phyloP scores from a whole-genome alignment of 2,113 vertebrate genomes.

The Ginglymostoma cirratum region DNA sequence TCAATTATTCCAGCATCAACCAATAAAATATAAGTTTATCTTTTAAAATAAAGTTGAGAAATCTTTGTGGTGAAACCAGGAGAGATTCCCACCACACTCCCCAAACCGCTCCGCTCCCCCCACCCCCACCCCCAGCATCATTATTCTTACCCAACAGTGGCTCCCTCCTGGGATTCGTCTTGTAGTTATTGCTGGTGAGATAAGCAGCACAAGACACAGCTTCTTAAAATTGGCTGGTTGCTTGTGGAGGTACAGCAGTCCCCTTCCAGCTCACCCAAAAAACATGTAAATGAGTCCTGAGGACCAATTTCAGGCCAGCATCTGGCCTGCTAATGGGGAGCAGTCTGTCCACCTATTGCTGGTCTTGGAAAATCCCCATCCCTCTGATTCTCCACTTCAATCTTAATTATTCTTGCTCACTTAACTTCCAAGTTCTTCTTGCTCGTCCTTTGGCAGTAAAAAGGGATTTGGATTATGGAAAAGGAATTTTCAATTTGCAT shows the following conservation, averaged over 20 bases:
- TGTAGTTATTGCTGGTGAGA: neutral
- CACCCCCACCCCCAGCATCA: neutral
- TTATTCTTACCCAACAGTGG: neutral
- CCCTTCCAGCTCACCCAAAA: neutral
- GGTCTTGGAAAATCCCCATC: neutral
- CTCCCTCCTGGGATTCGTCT: neutral
- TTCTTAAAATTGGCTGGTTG: neutral
- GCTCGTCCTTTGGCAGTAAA: neutral
- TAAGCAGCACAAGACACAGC: neutral
- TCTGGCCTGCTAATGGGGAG: neutral
- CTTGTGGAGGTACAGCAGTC: neutral
- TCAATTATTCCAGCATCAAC: neutral
- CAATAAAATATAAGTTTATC: neutral
- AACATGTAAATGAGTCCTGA: neutral
- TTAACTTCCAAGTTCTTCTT: neutral
- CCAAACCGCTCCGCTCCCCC: no score
- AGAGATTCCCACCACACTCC: no score
- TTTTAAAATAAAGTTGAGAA: neutral
- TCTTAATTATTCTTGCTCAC: neutral
- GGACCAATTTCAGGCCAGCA: neutral
- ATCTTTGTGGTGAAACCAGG: neutral
- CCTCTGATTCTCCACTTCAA: neutral
- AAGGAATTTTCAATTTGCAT: neutral
- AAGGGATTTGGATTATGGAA: neutral
- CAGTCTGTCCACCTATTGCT: neutral